These are phyloP conservation scores for Stegodyphus dumicola DNA, from an alignment of 1,140 invertebrate species.

Conservation along the genomic window DNA sequence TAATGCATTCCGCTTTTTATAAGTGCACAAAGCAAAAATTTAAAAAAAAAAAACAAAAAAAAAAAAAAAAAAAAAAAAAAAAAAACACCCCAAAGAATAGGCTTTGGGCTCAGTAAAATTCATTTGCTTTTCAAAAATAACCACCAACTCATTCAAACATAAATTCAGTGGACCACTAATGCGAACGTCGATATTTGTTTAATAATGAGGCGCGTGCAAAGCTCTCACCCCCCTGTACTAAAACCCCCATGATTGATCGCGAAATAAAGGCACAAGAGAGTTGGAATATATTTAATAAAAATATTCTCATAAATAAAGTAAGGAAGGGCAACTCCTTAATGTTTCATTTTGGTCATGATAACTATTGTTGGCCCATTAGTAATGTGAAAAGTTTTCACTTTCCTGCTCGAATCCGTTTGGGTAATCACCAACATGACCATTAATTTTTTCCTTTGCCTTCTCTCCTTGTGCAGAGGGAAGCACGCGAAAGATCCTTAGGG, in stretches of 20 bases:
- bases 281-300: conserved; percentile 29
- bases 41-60: too few relatives aligned
- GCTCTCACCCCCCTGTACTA: background rate
- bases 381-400: conserved; percentile 34
- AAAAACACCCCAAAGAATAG: too few relatives aligned
- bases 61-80: too few relatives aligned
- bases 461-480: too few relatives aligned
- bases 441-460: conserved; percentile 19
- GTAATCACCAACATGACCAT: conserved; percentile 37
- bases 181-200: conserved; percentile 38
- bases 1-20: too few relatives aligned
- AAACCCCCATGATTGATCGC: conserved; percentile 9
- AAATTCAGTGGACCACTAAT: conserved; percentile 2
- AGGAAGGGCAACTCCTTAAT: conserved; percentile 19
- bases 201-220: conserved; percentile 10
- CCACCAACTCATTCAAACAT: conserved; percentile 5
- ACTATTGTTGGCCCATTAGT: conserved; percentile 43
- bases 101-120: background rate
- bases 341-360: conserved; percentile 22
- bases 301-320: conserved; percentile 13
- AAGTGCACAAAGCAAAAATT: too few relatives aligned
- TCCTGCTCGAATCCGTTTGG: background rate
- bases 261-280: background rate
- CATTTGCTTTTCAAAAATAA: conserved; percentile 2
- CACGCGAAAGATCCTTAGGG: background rate